Base-by-base conservation (phyloP, 2,888 invertebrate genomes). In the Xestia sexstrigata region DNA sequence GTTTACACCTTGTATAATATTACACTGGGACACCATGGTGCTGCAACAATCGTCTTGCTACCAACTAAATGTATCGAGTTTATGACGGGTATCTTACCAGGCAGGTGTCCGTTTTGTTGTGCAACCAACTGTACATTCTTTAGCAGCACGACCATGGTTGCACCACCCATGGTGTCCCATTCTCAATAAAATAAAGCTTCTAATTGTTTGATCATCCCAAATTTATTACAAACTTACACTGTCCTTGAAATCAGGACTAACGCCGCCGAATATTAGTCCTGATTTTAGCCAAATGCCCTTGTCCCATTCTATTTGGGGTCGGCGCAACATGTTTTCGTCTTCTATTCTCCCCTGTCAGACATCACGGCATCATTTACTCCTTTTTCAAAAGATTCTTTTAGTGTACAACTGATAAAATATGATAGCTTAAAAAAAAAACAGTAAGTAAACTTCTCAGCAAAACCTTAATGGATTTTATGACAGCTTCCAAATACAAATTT, bases 401-500 rank as follows among this genome's bases (percentile, higher is more conserved):
- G 1, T 35, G 45, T 47, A 15, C 45, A 35, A 45, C 15, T 17
- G 15, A 47, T 47, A 47, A 15, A 45, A 47, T 47, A 6, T 17
- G 6, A 45, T 15, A 15, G 17, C 5, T 17, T 5, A 47, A 47
- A 47, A n/a, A n/a, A n/a, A n/a, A n/a, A n/a, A n/a, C n/a, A n/a
- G n/a, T n/a, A n/a, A n/a, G n/a, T n/a, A n/a, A n/a, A n/a, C n/a
- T n/a, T n/a, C n/a, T n/a, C n/a, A n/a, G n/a, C n/a, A n/a, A n/a
- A n/a, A n/a, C n/a, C n/a, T n/a, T n/a, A n/a, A 81, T 9, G 1
- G 62, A 30, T 62, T 60, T 20, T 47, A 8, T 17, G 17, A 39
- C n/a, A 47, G 20, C 52, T 77, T 62, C 39, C 23, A 70, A 82
- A 76, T 47, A 30, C 58, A 2, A 76, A 60, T 76, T 55, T 45